Evolutionary conservation across 2,888 invertebrate species (phyloP).

Genomic region (Cephus spinipes): DNA sequence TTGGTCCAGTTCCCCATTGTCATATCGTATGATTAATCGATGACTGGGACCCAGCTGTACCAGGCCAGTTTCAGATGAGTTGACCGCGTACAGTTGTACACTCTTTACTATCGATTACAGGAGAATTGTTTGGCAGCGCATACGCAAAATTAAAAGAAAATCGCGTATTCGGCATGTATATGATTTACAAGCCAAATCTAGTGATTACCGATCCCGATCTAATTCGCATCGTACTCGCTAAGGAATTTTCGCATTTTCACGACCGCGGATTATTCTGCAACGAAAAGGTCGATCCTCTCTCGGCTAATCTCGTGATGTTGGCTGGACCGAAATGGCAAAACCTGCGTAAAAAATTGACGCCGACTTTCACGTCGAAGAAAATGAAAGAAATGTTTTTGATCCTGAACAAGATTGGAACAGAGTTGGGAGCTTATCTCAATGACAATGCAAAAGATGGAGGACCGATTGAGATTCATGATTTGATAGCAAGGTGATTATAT

Average conservation of each 20-base stretch:
- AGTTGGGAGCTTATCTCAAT: conserved; percentile 33
- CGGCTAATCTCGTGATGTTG: conserved; percentile 50
- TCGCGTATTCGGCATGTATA: conserved; percentile 50
- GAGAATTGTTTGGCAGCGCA: conserved; percentile 34
- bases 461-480: conserved; percentile 44
- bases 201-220: conserved; percentile 57
- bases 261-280: conserved; percentile 57
- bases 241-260: conserved; percentile 59
- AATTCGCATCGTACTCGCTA: conserved; percentile 53
- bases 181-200: conserved; percentile 48
- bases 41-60: too few species aligned
- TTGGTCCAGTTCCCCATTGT: too few species aligned
- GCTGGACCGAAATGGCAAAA: conserved; percentile 58
- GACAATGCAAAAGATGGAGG: conserved; percentile 13
- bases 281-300: conserved; percentile 54
- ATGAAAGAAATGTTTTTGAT: conserved; percentile 58
- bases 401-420: conserved; percentile 46
- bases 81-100: too few species aligned
- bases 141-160: conserved; percentile 42
- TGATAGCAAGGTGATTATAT: conserved; percentile 44
- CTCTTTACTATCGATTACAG: conserved; percentile 28
- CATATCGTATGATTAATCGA: too few species aligned
- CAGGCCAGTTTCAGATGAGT: too few species aligned
- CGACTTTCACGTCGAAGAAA: conserved; percentile 64
- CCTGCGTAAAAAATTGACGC: conserved; percentile 58